Evolutionary conservation across 92 coral and sea anemone species (phyloP).

Genomic region (Palythoa grandis): DNA sequence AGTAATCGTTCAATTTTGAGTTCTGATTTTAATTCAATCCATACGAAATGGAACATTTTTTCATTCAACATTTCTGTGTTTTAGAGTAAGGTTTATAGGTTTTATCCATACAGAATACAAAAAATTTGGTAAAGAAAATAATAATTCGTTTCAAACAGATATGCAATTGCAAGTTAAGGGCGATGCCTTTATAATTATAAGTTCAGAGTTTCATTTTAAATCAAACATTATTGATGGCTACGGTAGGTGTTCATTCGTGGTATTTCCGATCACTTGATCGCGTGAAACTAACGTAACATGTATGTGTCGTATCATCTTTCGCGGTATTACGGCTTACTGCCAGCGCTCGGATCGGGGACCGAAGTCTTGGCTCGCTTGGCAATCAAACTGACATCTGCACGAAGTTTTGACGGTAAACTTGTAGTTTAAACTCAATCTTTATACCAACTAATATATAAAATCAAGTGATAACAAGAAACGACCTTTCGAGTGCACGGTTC

Average conservation of each 20-base stretch:
- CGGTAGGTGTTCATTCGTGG: conserved; percentile 27
- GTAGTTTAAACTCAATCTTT: background rate
- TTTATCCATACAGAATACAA: background rate
- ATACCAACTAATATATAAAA: background rate
- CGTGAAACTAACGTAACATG: conserved; percentile 35
- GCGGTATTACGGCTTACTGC: conserved; percentile 19
- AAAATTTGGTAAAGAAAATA: background rate
- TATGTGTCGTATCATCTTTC: conserved; percentile 40
- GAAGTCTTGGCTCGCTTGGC: conserved; percentile 29
- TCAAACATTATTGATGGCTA: background rate
- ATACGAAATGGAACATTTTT: background rate
- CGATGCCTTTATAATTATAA: background rate
- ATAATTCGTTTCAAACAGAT: background rate
- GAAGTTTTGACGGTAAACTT: background rate
- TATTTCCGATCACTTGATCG: conserved; percentile 54
- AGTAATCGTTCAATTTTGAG: conserved; percentile 2
- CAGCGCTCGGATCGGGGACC: conserved; percentile 34
- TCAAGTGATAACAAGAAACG: background rate
- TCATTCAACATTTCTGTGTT: background rate
- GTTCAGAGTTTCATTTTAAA: background rate
- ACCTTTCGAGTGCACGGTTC: background rate
- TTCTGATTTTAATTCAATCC: background rate
- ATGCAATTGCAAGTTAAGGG: background rate
- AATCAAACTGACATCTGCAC: background rate
- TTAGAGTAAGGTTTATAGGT: background rate